Evolutionary conservation across 2,888 invertebrate genomes (phyloP).

Genomic region (Conistra vaccinii): DNA sequence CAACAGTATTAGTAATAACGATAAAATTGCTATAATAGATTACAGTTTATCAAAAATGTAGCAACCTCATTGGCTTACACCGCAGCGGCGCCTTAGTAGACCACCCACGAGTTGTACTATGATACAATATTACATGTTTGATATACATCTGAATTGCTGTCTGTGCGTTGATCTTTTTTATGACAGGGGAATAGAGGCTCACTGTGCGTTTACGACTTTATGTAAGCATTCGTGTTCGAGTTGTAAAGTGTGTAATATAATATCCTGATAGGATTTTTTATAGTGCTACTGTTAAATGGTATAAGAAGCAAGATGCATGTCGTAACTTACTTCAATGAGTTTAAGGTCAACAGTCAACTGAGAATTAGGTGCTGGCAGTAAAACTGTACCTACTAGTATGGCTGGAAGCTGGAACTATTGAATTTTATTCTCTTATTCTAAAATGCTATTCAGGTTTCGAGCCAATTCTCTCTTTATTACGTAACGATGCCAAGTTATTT

Average conservation of each 20-base stretch:
- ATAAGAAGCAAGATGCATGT: slow-evolving; percentile 10
- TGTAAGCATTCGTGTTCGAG: slow-evolving; percentile 56
- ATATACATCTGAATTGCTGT: slow-evolving; percentile 60
- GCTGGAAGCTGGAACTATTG: background rate
- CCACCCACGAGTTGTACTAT: slow-evolving; percentile 61
- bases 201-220: slow-evolving; percentile 58
- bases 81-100: slow-evolving; percentile 41
- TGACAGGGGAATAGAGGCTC: slow-evolving; percentile 50
- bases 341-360: slow-evolving; percentile 21
- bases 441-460: slow-evolving; percentile 12
- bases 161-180: slow-evolving; percentile 63
- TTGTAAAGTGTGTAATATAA: slow-evolving; percentile 61
- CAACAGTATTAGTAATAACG: slow-evolving; percentile 46
- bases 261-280: slow-evolving; percentile 49
- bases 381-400: background rate
- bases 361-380: background rate
- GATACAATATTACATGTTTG: slow-evolving; percentile 42
- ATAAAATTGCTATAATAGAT: slow-evolving; percentile 26
- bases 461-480: background rate
- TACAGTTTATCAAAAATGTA: slow-evolving; percentile 44
- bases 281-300: slow-evolving; percentile 41
- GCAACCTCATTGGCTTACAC: slow-evolving; percentile 32
- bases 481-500: background rate
- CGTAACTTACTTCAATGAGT: slow-evolving; percentile 32
- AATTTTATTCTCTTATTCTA: background rate